Evolutionary conservation across 1,140 invertebrate species (phyloP).

Genomic region (Aplysia californica): DNA sequence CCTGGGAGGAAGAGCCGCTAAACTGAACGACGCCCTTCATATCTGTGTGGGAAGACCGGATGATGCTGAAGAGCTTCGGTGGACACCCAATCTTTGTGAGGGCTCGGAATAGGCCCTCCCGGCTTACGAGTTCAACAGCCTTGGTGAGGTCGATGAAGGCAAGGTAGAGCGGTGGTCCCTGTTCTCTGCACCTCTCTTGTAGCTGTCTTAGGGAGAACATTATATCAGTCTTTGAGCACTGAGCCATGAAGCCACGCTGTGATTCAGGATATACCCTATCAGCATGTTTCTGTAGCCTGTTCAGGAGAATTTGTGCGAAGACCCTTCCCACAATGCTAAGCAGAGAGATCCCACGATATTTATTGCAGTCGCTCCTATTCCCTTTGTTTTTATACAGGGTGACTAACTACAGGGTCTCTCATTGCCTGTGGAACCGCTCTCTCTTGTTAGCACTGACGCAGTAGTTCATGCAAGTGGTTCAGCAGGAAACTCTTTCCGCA

Average conservation of each 20-base stretch:
- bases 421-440: too few relatives aligned
- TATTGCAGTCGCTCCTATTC: too few relatives aligned
- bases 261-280: background rate
- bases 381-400: too few relatives aligned
- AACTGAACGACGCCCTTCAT: background rate
- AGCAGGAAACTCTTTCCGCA: conserved; percentile 8
- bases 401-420: too few relatives aligned
- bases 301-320: background rate
- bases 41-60: background rate
- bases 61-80: background rate
- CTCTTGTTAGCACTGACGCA: background rate
- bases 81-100: background rate
- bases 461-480: background rate
- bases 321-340: background rate
- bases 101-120: background rate
- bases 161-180: background rate
- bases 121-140: background rate
- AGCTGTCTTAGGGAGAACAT: background rate
- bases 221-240: background rate
- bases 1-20: background rate
- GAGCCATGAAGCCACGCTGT: background rate
- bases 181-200: background rate
- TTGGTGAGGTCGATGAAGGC: background rate
- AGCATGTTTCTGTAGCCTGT: background rate
- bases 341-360: background rate